Percentiles rank a stretch among this genome's conserved stretches.
Conservation (phyloP, 2,113 vertebrate genomes). For the Heptranchias perlo region DNA sequence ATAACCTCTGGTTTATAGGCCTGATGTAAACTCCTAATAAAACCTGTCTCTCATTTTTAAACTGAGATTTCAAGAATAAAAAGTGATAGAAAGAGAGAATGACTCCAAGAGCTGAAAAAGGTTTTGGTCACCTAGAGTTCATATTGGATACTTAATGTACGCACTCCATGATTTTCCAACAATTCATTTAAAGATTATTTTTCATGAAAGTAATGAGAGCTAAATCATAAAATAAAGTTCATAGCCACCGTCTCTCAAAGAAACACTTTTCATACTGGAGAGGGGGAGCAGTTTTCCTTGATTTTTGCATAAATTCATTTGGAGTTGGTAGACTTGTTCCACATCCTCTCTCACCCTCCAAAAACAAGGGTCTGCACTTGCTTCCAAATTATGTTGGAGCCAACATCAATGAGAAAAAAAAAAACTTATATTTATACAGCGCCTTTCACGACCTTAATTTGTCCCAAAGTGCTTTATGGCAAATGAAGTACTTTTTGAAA, state of each 20-base stretch:
- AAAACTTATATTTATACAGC: background rate
- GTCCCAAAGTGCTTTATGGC: too few relatives aligned
- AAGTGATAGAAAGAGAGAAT: background rate
- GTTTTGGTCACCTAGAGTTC: background rate
- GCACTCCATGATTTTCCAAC: background rate
- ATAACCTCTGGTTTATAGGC: background rate
- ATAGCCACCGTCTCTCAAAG: background rate
- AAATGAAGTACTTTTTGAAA: too few relatives aligned
- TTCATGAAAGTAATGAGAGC: background rate
- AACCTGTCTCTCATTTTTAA: background rate
- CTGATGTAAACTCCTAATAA: background rate
- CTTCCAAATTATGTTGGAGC: background rate
- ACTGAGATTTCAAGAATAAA: background rate
- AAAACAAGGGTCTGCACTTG: background rate
- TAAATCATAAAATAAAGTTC: background rate
- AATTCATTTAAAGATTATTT: background rate
- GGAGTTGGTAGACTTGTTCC: background rate
- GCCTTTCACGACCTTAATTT: too few relatives aligned
- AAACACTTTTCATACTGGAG: background rate
- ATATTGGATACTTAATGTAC: background rate
- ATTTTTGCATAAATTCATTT: too few relatives aligned
- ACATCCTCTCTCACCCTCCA: background rate
- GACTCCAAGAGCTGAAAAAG: background rate
- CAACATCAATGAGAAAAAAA: background rate
- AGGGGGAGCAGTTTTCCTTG: too few relatives aligned